Evolutionary conservation across 2,888 invertebrate genomes (phyloP), one percentile per base, ranked within the genome.

Genomic region (Drosophila barbarae): DNA sequence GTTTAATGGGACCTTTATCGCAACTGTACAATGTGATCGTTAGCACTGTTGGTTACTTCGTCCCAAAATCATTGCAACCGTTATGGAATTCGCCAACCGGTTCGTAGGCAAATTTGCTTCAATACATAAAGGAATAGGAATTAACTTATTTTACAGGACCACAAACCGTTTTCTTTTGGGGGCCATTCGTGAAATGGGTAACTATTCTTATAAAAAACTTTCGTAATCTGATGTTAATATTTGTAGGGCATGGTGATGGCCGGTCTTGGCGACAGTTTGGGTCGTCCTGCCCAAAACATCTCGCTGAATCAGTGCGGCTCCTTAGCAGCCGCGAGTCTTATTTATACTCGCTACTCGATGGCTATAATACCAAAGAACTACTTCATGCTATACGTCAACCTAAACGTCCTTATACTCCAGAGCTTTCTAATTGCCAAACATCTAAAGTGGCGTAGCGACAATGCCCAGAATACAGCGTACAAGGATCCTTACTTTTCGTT

Each of bases 161-260:
- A 1, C 76, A 72, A 42, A 86, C 86, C 0, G 73, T 87, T 5
- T 86, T 87, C 50, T 86, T 86, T 30, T 86, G 86, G 86, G 87
- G 68, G 0, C 87, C 86, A 0, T 0, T 77, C 0, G 73, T 83
- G 4, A 86, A 87, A 61, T 86, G 86, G 86, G 86, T 86, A 59
- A 69, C 69, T 51, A 30, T 1, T 30, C 10, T 30, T 30, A 30
- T 30, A 9, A 28, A 26, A 7, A 26, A 26, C 1, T 7, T 26
- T 26, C 26, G 2, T 12, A 12, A 6, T 35, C n/a, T 15, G 12
- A 26, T 15, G 5, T 13, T 1, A 23, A 3, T 23, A 6, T 13
- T 13, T 21, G 0, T 5, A 77, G 80, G 3, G n/a, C 1, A 51
- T 80, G 5, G 83, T 83, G 0, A 1, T 70, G 9, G 83, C 77